Percentiles rank a stretch among this genome's conserved stretches.
Conservation (phyloP, 1,140 invertebrate species). For the Adoxophyes honmai region DNA sequence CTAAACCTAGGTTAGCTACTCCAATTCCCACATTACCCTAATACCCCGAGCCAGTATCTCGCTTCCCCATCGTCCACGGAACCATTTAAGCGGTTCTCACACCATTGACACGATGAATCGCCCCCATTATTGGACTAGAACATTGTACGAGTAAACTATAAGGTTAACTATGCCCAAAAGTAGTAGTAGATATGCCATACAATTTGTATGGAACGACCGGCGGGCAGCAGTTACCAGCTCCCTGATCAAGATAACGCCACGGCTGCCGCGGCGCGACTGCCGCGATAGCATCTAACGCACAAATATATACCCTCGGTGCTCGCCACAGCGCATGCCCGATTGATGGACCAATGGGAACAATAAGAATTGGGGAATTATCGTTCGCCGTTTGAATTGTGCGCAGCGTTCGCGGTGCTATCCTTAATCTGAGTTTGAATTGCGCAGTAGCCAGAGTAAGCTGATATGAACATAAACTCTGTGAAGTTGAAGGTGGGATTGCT, state of each 20-base stretch:
- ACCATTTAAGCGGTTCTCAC: constrained; percentile 36
- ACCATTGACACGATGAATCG: constrained; percentile 52
- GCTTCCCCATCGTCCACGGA: constrained; percentile 5
- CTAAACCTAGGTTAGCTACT: background rate
- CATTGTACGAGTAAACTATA: constrained; percentile 60
- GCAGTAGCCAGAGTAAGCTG: background rate
- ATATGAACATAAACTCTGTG: too few species aligned
- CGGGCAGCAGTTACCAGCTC: constrained; percentile 47
- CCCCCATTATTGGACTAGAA: constrained; percentile 53
- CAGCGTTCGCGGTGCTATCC: background rate
- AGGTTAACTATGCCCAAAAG: constrained; percentile 72
- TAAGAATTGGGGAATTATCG: constrained; percentile 32
- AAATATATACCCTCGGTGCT: constrained; percentile 39
- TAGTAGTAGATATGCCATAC: constrained; percentile 66
- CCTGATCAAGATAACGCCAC: constrained; percentile 59
- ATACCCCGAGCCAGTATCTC: constrained; percentile 20
- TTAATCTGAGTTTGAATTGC: background rate
- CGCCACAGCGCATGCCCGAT: constrained; percentile 40
- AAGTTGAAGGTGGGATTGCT: too few species aligned
- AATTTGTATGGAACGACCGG: constrained; percentile 70
- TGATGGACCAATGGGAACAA: constrained; percentile 62
- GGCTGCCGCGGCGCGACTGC: constrained; percentile 45
- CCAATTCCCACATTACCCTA: constrained; percentile 15
- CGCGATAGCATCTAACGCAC: constrained; percentile 50
- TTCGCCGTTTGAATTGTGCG: background rate